Evolutionary conservation across 2,113 vertebrate species (phyloP), one percentile per base, ranked within the genome.

Genomic region (Poeciliopsis prolifica): DNA sequence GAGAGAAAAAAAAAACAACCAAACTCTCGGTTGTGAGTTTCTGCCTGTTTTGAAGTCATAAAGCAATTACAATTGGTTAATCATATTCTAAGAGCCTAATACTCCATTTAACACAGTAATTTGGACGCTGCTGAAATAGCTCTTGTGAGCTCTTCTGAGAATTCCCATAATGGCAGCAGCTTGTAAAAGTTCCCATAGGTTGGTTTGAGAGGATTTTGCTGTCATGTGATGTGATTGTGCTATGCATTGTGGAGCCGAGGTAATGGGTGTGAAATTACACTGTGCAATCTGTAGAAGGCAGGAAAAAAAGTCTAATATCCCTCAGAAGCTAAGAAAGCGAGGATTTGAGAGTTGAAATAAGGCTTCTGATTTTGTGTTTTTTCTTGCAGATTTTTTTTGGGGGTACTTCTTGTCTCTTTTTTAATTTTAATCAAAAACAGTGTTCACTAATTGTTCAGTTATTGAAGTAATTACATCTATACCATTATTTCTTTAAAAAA

Each of bases 231-330:
- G 84, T 78, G 72, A 75, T 22, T 77, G 33, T 61, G 78, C 82
- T 77, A 62, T 89, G 84, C 81, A 81, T 91, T 88, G 87, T 87
- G 78, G 72, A 82, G 81, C 77, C 78, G 85, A 84, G 83, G 85
- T 91, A 91, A 91, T 89, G 87, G 84, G 85, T 88, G 90, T 92
- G 86, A 91, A 93, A 92, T 91, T 85, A 84, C 79, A 91, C 78
- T 79, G 75, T 86, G 82, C 81, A 81, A 83, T 90, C 85, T 78
- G 87, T 80, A 78, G 72, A 79, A 67, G 74, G 66, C 68, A 30
- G 26, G 80, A 80, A 83, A 81, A 89, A 63, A 7, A 15, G 81
- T 68, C 67, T 44, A 61, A 81, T 88, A 79, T 88, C 74, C 54
- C 48, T 70, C 54, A 60, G 51, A 83, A 74, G 65, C 61, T 48